These are phyloP conservation scores for Chloroclysta siterata DNA, from an alignment of 2,888 invertebrate species.

Conservation along the genomic window DNA sequence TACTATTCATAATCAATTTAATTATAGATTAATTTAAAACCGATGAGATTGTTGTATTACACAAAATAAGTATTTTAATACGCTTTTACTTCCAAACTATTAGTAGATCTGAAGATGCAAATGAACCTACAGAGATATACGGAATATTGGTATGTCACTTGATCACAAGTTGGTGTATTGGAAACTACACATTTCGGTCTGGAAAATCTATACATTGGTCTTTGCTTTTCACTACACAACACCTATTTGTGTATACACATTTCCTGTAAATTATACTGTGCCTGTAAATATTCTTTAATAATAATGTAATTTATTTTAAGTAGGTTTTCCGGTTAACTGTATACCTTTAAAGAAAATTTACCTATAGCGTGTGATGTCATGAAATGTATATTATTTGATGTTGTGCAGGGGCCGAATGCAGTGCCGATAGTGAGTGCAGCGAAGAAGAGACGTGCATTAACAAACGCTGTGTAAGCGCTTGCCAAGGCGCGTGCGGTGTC, in stretches of 20 bases:
- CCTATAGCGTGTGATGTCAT: neutral
- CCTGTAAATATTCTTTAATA: constrained; percentile 36
- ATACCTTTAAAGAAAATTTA: neutral
- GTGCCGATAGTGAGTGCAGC: constrained; percentile 89
- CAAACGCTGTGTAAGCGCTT: constrained; percentile 91
- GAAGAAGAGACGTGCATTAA: constrained; percentile 89
- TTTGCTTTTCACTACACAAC: constrained; percentile 19
- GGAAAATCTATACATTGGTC: constrained; percentile 20
- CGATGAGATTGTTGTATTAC: neutral
- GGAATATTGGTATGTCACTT: constrained; percentile 29
- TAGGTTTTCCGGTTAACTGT: neutral
- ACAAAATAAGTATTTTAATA: neutral
- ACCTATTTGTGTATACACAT: constrained; percentile 36
- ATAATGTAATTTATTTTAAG: constrained; percentile 1
- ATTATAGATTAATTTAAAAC: too few species aligned
- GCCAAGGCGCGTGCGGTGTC: constrained; percentile 89
- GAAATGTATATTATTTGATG: neutral
- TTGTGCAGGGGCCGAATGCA: constrained; percentile 85
- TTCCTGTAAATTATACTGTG: constrained; percentile 27
- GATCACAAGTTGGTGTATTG: constrained; percentile 9
- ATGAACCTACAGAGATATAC: constrained; percentile 20
- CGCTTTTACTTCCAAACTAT: constrained; percentile 9
- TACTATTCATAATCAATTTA: too few species aligned
- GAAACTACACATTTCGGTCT: neutral
- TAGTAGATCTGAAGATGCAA: constrained; percentile 17